These are phyloP conservation scores for Pristionchus fissidentatus DNA, from an alignment of 2,888 invertebrate species.

Conservation along the genomic window DNA sequence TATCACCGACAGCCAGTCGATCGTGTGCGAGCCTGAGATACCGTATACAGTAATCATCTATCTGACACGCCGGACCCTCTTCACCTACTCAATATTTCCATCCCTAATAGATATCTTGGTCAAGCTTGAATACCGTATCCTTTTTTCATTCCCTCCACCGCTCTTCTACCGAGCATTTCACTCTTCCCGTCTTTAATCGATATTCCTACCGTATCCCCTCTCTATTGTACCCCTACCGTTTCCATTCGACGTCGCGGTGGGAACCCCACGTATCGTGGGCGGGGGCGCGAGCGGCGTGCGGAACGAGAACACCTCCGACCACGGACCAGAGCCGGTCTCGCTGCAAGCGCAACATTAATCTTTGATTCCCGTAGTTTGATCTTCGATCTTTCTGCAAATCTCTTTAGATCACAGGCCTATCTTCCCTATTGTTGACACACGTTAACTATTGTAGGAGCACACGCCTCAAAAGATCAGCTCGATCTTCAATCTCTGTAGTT, in stretches of 20 bases:
- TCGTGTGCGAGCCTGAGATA: conserved; percentile 44
- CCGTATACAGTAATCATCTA: neutral
- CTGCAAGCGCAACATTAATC: conserved; percentile 77
- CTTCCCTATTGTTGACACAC: too few species aligned
- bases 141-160: conserved; percentile 83
- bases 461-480: too few species aligned
- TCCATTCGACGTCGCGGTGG: conserved; percentile 78
- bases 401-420: too few species aligned
- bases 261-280: conserved; percentile 83
- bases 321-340: conserved; percentile 81
- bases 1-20: conserved; percentile 58
- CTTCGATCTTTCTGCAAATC: neutral
- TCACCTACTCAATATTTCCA: neutral
- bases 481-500: neutral
- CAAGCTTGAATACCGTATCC: conserved; percentile 71
- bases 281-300: conserved; percentile 87
- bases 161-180: conserved; percentile 79
- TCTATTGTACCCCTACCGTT: conserved; percentile 1
- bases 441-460: too few species aligned
- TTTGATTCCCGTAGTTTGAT: too few species aligned
- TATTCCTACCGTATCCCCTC: neutral
- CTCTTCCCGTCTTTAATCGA: too few species aligned
- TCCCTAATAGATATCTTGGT: too few species aligned
- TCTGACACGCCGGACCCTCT: neutral
- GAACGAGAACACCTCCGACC: conserved; percentile 84